Percentiles rank a stretch among this genome's conserved stretches.
These are phyloP conservation scores for Pterocles burchelli DNA, from an alignment of 2,113 vertebrate genomes.

Conservation along the genomic window DNA sequence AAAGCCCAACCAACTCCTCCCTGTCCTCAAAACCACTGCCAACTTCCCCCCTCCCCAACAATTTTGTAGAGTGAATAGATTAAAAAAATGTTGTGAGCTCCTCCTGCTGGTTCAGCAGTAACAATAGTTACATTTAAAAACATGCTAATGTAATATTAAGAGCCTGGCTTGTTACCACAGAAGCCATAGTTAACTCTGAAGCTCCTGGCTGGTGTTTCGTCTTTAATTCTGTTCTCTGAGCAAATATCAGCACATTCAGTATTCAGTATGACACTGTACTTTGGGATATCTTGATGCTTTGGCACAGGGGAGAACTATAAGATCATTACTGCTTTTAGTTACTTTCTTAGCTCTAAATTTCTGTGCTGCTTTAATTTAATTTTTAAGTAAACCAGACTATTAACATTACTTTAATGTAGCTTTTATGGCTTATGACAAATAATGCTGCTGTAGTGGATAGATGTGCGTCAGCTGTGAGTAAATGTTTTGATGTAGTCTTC, in stretches of 20 bases:
- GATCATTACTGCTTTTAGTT: neutral
- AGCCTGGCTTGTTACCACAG: slow-evolving; percentile 7
- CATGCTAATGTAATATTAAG: slow-evolving; percentile 15
- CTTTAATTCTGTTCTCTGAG: slow-evolving; percentile 15
- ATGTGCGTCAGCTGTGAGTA: slow-evolving; percentile 71
- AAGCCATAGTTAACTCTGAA: slow-evolving; percentile 15
- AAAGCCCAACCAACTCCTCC: neutral
- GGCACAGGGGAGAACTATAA: neutral
- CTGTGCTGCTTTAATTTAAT: slow-evolving; percentile 39
- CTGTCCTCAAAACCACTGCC: neutral
- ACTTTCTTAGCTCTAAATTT: slow-evolving; percentile 34
- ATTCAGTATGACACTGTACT: neutral
- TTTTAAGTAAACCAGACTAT: slow-evolving; percentile 55
- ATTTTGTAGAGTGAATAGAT: slow-evolving; percentile 18
- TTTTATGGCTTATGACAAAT: slow-evolving; percentile 72
- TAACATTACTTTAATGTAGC: slow-evolving; percentile 62
- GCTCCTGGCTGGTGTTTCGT: slow-evolving; percentile 30
- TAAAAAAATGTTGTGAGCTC: slow-evolving; percentile 53
- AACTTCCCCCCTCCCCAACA: neutral
- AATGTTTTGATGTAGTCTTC: slow-evolving; percentile 85
- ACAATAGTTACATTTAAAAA: slow-evolving; percentile 2
- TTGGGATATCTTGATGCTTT: slow-evolving; percentile 15
- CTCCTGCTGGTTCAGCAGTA: slow-evolving; percentile 49
- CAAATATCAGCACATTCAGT: neutral
- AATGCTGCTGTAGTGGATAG: slow-evolving; percentile 61